A percentile compares a stretch with the other conserved stretches of the same genome.
Evolutionary conservation across 1,140 invertebrate genomes (phyloP).

Genomic region (Drosophila pruinosa): DNA sequence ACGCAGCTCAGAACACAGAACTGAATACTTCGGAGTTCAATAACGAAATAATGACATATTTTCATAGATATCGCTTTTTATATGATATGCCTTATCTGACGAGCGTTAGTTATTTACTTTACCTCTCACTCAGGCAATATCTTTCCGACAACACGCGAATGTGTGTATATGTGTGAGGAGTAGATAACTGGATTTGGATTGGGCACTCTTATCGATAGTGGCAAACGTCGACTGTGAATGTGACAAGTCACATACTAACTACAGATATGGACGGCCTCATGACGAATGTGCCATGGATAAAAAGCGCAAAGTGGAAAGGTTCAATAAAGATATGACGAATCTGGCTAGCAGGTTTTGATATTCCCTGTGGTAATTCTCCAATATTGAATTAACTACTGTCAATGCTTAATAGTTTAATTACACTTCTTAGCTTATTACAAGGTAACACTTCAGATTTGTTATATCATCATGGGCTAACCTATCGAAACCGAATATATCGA

Average conservation of each 20-base stretch:
- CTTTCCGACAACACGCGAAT: constrained; percentile 9
- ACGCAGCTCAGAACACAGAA: constrained; percentile 26
- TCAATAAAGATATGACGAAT: constrained; percentile 41
- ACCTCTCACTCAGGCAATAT: constrained; percentile 55
- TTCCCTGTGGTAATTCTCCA: neutral
- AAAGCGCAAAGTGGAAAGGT: constrained; percentile 32
- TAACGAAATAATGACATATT: constrained; percentile 80
- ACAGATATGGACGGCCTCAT: constrained; percentile 55
- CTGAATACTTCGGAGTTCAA: constrained; percentile 72
- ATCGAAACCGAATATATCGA: too few species aligned
- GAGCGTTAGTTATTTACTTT: constrained; percentile 68
- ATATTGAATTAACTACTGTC: neutral
- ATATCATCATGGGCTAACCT: neutral
- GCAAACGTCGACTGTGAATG: constrained; percentile 27
- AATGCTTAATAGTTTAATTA: neutral
- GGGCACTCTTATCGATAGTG: constrained; percentile 67
- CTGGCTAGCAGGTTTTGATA: constrained; percentile 47
- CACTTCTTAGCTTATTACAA: neutral
- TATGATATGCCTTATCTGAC: constrained; percentile 73
- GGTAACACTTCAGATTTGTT: neutral
- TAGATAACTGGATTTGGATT: constrained; percentile 77
- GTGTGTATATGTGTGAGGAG: constrained; percentile 43
- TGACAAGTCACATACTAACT: constrained; percentile 15
- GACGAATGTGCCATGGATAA: constrained; percentile 57
- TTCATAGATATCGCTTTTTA: constrained; percentile 81